A percentile compares a stretch with the other conserved stretches of the same genome.
phyloP scores from a whole-genome alignment of 2,113 vertebrate genomes.

The Heterotis niloticus region DNA sequence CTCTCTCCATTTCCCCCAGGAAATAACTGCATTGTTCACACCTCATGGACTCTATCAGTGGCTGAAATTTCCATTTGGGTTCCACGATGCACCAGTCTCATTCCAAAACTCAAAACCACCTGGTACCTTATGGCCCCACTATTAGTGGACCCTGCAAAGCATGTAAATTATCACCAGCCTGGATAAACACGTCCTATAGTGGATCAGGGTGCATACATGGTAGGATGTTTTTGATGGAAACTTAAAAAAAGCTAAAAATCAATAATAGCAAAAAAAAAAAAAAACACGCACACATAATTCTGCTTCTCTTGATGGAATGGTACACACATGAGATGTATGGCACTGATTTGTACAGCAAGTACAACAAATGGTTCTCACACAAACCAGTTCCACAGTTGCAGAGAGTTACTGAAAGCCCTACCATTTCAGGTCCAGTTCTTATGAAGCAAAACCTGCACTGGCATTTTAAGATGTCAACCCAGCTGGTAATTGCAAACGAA shows the following conservation, averaged over 20 bases:
- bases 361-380: background rate
- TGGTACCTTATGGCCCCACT: background rate
- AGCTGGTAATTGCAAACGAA: slow-evolving; percentile 13
- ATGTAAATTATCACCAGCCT: too few species aligned
- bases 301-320: too few species aligned
- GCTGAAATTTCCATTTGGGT: background rate
- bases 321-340: too few species aligned
- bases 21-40: background rate
- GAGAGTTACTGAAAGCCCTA: background rate
- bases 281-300: too few species aligned
- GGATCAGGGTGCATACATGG: too few species aligned
- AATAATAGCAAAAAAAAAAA: too few species aligned
- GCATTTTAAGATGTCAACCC: slow-evolving; percentile 26
- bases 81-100: background rate
- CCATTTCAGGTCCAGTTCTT: background rate
- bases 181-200: too few species aligned
- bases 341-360: too few species aligned
- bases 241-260: too few species aligned
- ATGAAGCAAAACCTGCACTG: slow-evolving; percentile 18
- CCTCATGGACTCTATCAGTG: background rate
- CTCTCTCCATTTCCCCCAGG: background rate
- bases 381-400: background rate
- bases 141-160: too few species aligned
- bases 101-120: background rate
- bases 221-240: too few species aligned